phyloP scores from a whole-genome alignment of 2,113 vertebrate genomes.

The Hipposideros armiger region DNA sequence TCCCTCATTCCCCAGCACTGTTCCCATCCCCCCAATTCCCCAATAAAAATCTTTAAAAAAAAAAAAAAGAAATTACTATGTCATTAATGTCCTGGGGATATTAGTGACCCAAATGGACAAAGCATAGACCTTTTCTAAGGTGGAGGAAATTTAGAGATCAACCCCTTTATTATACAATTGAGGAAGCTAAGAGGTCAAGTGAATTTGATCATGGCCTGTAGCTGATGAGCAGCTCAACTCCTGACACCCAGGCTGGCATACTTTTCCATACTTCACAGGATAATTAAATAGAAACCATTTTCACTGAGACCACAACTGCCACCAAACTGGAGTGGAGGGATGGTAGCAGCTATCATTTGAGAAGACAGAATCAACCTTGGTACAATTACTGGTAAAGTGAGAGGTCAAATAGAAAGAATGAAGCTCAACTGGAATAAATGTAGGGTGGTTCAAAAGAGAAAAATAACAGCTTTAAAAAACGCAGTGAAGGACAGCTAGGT shows the following conservation, averaged over 20 bases:
- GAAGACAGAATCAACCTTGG: background rate
- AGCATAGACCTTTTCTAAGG: slow-evolving; percentile 67
- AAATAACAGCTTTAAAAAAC: background rate
- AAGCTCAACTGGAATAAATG: background rate
- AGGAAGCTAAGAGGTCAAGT: slow-evolving; percentile 38
- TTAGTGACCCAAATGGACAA: slow-evolving; percentile 56
- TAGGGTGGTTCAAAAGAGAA: background rate
- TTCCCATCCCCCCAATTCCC: no score
- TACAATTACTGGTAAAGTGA: background rate
- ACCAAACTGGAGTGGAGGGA: background rate
- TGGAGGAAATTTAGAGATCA: slow-evolving; percentile 58
- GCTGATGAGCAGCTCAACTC: background rate
- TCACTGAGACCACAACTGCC: background rate
- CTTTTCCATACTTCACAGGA: background rate
- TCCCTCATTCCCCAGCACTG: no score
- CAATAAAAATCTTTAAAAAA: no score
- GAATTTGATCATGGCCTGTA: background rate
- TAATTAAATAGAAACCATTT: background rate
- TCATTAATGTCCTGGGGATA: slow-evolving; percentile 29
- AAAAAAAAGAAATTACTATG: slow-evolving; percentile 48
- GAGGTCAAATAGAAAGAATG: slow-evolving; percentile 28
- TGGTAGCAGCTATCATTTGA: background rate
- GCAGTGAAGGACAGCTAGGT: background rate
- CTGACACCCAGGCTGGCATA: background rate
- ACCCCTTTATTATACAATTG: background rate